phyloP scores from a whole-genome alignment of 2,888 invertebrate genomes.

The Perithous albicinctus region DNA sequence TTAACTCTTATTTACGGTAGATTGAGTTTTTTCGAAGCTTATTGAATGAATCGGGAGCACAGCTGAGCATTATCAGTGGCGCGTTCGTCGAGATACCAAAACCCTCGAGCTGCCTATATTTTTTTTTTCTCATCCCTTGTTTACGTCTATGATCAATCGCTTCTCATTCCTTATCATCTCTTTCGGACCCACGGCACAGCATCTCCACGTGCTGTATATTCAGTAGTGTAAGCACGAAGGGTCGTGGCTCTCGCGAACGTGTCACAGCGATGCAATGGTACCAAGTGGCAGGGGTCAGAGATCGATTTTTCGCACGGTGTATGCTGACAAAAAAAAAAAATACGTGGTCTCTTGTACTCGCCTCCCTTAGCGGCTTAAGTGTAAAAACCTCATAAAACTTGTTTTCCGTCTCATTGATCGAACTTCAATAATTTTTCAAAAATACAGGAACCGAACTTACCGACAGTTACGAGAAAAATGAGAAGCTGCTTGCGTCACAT shows the following conservation, averaged over 20 bases:
- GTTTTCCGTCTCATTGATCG: constrained; percentile 61
- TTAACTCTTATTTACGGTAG: constrained; percentile 75
- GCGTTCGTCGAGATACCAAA: constrained; percentile 51
- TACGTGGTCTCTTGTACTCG: constrained; percentile 67
- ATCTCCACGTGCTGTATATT: not conserved
- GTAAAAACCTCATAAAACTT: constrained; percentile 62
- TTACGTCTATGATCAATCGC: not conserved
- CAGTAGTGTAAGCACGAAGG: not conserved
- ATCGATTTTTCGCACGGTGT: constrained; percentile 73
- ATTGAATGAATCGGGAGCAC: constrained; percentile 64
- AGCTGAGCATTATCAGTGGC: constrained; percentile 35
- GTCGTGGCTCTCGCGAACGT: constrained; percentile 43
- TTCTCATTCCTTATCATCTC: not conserved
- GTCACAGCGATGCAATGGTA: constrained; percentile 59
- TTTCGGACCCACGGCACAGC: not conserved
- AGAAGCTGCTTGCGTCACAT: not conserved
- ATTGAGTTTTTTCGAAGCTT: constrained; percentile 76
- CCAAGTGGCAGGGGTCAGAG: constrained; percentile 75
- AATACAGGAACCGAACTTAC: constrained; percentile 19
- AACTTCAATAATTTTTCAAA: constrained; percentile 8
- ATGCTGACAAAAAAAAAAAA: constrained; percentile 37
- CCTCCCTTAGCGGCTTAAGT: constrained; percentile 58
- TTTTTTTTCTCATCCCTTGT: constrained; percentile 1
- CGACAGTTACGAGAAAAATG: constrained; percentile 9
- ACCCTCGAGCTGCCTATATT: not conserved